A percentile compares a stretch with the other conserved stretches of the same genome.
phyloP scores from a whole-genome alignment of 37 sponge, comb jelly and placozoan genomes.

The Aplysina aerophoba region DNA sequence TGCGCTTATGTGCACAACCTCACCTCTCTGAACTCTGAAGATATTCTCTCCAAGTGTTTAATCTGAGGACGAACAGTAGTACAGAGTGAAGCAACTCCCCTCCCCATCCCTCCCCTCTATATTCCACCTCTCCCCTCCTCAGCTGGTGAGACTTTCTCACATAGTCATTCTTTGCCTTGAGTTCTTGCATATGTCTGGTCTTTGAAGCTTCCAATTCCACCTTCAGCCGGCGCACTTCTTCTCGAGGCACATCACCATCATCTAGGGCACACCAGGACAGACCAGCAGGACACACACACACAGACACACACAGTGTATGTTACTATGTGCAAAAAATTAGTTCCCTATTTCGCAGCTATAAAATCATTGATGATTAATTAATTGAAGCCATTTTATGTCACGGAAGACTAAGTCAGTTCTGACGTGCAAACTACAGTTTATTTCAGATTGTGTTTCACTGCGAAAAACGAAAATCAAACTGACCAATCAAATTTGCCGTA shows the following conservation, averaged over 20 bases:
- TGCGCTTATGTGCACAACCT: background rate
- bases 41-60: background rate
- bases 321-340: too few species aligned
- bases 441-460: too few species aligned
- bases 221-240: conserved; percentile 4
- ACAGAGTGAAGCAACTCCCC: background rate
- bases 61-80: background rate
- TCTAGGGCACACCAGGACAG: background rate
- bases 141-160: background rate
- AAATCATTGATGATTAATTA: too few species aligned
- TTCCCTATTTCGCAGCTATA: too few species aligned
- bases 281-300: background rate
- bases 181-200: conserved; percentile 2
- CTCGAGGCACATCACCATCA: background rate
- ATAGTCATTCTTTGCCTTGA: background rate
- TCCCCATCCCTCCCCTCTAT: too few species aligned
- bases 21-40: background rate
- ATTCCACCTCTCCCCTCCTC: too few species aligned
- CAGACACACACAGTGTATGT: too few species aligned
- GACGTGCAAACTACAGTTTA: too few species aligned
- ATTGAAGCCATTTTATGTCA: too few species aligned
- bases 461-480: too few species aligned
- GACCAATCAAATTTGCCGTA: too few species aligned
- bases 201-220: conserved; percentile 1
- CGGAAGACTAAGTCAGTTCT: too few species aligned